Evolutionary conservation across 2,888 invertebrate species (phyloP).

Genomic region (Hipparchia sbordonii): DNA sequence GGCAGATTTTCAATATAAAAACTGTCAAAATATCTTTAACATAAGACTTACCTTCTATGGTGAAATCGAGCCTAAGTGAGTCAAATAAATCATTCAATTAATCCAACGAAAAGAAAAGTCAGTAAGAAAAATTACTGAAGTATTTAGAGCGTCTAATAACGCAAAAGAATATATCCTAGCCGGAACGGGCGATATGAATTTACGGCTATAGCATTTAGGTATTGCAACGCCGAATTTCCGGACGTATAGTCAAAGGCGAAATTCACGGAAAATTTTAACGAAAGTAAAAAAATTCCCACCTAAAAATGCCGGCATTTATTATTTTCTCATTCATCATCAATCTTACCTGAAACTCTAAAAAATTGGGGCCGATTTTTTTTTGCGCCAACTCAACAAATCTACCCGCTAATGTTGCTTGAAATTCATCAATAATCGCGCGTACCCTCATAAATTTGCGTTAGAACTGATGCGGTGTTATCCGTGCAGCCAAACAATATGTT

Average conservation of each 20-base stretch:
- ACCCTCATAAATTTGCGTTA: constrained; percentile 55
- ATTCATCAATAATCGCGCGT: constrained; percentile 52
- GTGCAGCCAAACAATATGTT: constrained; percentile 53
- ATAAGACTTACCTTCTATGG: no score
- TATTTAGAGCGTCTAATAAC: neutral
- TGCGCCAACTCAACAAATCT: constrained; percentile 49
- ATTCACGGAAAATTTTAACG: constrained; percentile 13
- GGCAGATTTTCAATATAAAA: no score
- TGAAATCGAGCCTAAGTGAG: neutral
- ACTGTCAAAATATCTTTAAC: no score
- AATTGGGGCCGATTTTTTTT: constrained; percentile 24
- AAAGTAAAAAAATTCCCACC: neutral
- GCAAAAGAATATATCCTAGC: neutral
- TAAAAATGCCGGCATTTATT: constrained; percentile 20
- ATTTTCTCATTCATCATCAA: constrained; percentile 25
- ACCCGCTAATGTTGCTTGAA: constrained; percentile 63
- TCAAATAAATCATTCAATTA: neutral
- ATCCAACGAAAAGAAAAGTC: neutral
- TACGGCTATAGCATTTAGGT: neutral
- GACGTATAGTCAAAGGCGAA: neutral
- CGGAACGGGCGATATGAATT: constrained; percentile 1
- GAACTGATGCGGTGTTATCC: constrained; percentile 49
- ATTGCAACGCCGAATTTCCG: constrained; percentile 9
- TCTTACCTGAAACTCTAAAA: constrained; percentile 26
- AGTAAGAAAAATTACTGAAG: neutral